A percentile compares a stretch with the other conserved stretches of the same genome.
Conservation (phyloP, 2,888 invertebrate species). For the Macrosoma leucophasiata region DNA sequence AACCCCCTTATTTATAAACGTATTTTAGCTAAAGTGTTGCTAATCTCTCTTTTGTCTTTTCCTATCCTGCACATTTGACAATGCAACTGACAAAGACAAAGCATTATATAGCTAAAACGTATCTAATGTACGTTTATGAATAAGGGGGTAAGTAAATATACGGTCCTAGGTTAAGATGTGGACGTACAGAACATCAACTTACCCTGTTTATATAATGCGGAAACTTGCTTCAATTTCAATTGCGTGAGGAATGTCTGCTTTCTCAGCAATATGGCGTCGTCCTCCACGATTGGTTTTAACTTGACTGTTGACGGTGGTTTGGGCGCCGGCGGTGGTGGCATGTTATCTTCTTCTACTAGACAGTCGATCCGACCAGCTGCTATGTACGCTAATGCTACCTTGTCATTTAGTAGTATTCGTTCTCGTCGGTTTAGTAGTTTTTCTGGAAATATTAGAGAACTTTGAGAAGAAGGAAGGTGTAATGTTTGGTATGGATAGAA, state of each 20-base stretch:
- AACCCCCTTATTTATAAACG: no score
- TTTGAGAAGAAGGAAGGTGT: no score
- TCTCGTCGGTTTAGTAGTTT: constrained; percentile 78
- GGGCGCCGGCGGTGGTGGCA: constrained; percentile 9
- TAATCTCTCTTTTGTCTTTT: no score
- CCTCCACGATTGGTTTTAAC: constrained; percentile 17
- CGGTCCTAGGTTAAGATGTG: no score
- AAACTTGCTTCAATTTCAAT: constrained; percentile 73
- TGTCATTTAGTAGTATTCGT: constrained; percentile 65
- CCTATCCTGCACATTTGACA: no score
- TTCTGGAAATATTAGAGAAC: constrained; percentile 36
- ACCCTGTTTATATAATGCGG: constrained; percentile 77
- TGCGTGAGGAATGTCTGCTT: constrained; percentile 77
- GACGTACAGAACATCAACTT: no score
- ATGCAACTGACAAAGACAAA: no score
- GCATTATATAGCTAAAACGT: no score
- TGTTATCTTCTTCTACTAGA: constrained; percentile 45
- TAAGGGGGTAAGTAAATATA: no score
- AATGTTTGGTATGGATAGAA: no score
- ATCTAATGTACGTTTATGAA: no score
- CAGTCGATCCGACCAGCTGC: constrained; percentile 50
- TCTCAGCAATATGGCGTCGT: constrained; percentile 41
- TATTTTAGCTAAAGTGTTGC: no score
- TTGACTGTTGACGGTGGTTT: neutral
- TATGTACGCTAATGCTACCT: constrained; percentile 69